Percentiles rank a stretch among this genome's conserved stretches.
Conservation (phyloP, 2,888 invertebrate genomes). For the Epinotia bilunana region DNA sequence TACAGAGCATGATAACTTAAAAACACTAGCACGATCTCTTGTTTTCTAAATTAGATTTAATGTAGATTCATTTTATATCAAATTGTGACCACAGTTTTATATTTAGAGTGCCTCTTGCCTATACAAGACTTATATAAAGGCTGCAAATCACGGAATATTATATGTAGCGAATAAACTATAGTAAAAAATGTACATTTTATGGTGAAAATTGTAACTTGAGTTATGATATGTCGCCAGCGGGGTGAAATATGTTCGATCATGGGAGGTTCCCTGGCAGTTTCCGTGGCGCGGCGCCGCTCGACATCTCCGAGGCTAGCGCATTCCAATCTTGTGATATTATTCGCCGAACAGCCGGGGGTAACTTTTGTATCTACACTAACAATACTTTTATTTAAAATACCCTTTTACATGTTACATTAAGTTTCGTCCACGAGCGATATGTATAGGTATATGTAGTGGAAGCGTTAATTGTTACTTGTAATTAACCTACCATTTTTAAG, state of each 20-base stretch:
- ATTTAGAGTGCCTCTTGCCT: conserved; percentile 87
- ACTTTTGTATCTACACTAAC: conserved; percentile 70
- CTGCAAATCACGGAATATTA: conserved; percentile 84
- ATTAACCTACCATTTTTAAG: conserved; percentile 75
- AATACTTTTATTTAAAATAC: conserved; percentile 70
- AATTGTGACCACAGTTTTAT: conserved; percentile 86
- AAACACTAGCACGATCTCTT: conserved; percentile 78
- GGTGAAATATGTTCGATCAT: conserved; percentile 50
- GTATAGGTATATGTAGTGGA: conserved; percentile 52
- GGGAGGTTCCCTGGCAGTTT: conserved; percentile 28
- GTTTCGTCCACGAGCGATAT: conserved; percentile 61
- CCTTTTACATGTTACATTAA: conserved; percentile 63
- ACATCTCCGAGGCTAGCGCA: conserved; percentile 73
- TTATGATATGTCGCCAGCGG: conserved; percentile 82
- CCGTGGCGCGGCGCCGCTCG: neutral
- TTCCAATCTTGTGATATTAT: conserved; percentile 72
- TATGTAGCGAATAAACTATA: conserved; percentile 78
- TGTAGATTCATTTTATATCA: conserved; percentile 80
- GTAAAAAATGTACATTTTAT: conserved; percentile 79
- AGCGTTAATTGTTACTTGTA: conserved; percentile 64
- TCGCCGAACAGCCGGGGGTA: conserved; percentile 62
- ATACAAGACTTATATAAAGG: conserved; percentile 85
- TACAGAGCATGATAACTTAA: conserved; percentile 70
- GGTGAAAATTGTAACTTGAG: conserved; percentile 85
- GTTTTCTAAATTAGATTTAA: conserved; percentile 73